Evolutionary conservation across 2,888 invertebrate genomes (phyloP).

Genomic region (Drosophila suboccidentalis): DNA sequence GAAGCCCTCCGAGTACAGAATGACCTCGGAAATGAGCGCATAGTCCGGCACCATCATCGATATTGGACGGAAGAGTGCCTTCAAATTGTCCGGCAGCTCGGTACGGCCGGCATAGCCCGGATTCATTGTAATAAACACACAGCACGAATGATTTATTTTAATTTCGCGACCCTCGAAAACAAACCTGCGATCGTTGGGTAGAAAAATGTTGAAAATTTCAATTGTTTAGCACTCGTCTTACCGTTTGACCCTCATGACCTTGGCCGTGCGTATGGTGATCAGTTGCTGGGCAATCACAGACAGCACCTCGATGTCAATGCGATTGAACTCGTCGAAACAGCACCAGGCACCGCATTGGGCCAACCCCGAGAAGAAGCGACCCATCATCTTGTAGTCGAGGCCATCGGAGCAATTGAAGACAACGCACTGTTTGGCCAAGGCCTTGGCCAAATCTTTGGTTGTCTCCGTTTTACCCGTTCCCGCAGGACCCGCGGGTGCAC

Average conservation of each 20-base stretch:
- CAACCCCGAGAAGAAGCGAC: slow-evolving; percentile 94
- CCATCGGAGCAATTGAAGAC: slow-evolving; percentile 97
- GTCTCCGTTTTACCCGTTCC: slow-evolving; percentile 97
- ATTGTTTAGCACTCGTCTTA: slow-evolving; percentile 30
- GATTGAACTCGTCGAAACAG: slow-evolving; percentile 96
- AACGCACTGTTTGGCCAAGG: slow-evolving; percentile 95
- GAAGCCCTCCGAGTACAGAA: slow-evolving; percentile 96
- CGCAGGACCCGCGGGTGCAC: slow-evolving; percentile 95
- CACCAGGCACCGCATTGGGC: slow-evolving; percentile 97
- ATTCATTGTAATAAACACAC: slow-evolving; percentile 96
- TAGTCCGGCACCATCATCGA: slow-evolving; percentile 98
- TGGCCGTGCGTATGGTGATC: slow-evolving; percentile 95
- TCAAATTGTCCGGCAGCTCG: slow-evolving; percentile 95
- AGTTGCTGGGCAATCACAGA: slow-evolving; percentile 96
- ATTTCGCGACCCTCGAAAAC: slow-evolving; percentile 96
- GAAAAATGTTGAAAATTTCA: not conserved
- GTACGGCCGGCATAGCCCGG: slow-evolving; percentile 96
- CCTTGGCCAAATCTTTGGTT: slow-evolving; percentile 95
- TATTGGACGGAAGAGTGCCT: slow-evolving; percentile 94
- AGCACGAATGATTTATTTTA: slow-evolving; percentile 92
- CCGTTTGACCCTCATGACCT: slow-evolving; percentile 88
- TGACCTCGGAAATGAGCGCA: slow-evolving; percentile 95
- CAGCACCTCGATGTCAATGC: slow-evolving; percentile 95
- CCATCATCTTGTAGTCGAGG: slow-evolving; percentile 89
- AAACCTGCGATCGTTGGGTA: slow-evolving; percentile 87